phyloP scores from a whole-genome alignment of 1,140 invertebrate species.

The Drosophila bifasciata region DNA sequence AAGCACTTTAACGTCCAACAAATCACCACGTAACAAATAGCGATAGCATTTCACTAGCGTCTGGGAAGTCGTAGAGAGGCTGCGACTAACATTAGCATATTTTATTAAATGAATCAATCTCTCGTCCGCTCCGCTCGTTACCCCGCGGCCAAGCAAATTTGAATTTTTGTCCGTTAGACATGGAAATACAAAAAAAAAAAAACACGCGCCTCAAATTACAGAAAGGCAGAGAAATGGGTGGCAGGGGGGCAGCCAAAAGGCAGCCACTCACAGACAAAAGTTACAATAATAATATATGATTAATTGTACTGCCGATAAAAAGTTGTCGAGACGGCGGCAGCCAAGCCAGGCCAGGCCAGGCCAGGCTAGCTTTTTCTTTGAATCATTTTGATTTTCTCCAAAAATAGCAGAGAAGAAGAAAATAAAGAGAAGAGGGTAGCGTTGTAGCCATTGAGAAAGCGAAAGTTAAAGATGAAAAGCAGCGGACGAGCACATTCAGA shows the following conservation, averaged over 20 bases:
- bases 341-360: too few relatives aligned
- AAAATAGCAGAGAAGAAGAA: slow-evolving; percentile 19
- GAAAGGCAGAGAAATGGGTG: slow-evolving; percentile 2
- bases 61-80: slow-evolving; percentile 8
- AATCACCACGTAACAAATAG: background rate
- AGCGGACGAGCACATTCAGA: slow-evolving; percentile 1
- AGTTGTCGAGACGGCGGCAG: slow-evolving; percentile 5
- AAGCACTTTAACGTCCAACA: slow-evolving; percentile 29
- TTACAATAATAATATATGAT: slow-evolving; percentile 60
- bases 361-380: slow-evolving; percentile 18
- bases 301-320: slow-evolving; percentile 62
- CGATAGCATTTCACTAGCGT: background rate
- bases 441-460: slow-evolving; percentile 24
- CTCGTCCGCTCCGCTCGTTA: slow-evolving; percentile 13
- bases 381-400: slow-evolving; percentile 45
- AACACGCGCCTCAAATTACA: slow-evolving; percentile 57
- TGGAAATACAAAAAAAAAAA: slow-evolving; percentile 30
- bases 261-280: slow-evolving; percentile 29
- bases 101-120: slow-evolving; percentile 67
- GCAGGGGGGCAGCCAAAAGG: slow-evolving; percentile 9
- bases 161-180: slow-evolving; percentile 54
- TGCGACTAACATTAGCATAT: slow-evolving; percentile 48
- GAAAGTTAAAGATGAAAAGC: slow-evolving; percentile 47
- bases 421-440: slow-evolving; percentile 9
- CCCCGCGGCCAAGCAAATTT: slow-evolving; percentile 43